phyloP scores from a whole-genome alignment of 1,140 invertebrate genomes.

The Grapholita molesta region DNA sequence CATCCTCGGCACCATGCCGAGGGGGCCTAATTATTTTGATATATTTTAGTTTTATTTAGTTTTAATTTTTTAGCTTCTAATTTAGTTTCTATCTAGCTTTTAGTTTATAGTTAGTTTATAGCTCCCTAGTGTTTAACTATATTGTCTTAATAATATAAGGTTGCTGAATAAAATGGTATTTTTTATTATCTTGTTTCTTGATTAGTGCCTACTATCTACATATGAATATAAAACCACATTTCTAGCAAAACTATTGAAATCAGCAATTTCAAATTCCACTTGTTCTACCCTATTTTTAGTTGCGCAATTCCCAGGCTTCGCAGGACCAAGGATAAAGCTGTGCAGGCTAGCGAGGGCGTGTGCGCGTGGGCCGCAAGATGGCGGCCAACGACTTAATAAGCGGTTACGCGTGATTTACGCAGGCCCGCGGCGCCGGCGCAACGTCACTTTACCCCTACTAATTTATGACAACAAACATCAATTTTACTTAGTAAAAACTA shows the following conservation, averaged over 20 bases:
- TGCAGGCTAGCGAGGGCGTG: conserved; percentile 52
- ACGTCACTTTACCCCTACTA: conserved; percentile 66
- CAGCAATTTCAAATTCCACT: not conserved
- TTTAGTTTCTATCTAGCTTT: too few species aligned
- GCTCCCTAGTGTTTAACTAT: too few species aligned
- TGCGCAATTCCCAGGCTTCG: not conserved
- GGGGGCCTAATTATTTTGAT: too few species aligned
- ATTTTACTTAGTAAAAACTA: conserved; percentile 57
- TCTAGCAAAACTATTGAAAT: not conserved
- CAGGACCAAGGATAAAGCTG: conserved; percentile 39
- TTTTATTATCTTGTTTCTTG: too few species aligned
- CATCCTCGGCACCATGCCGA: too few species aligned
- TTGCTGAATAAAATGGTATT: too few species aligned
- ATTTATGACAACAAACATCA: conserved; percentile 74
- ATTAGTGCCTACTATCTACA: too few species aligned
- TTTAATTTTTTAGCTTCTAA: too few species aligned
- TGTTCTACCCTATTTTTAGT: not conserved
- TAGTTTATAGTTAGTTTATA: too few species aligned
- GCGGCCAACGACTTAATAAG: conserved; percentile 74
- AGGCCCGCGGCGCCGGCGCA: conserved; percentile 70
- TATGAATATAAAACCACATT: too few species aligned
- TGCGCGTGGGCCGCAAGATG: conserved; percentile 69
- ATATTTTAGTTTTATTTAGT: too few species aligned
- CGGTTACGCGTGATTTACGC: conserved; percentile 71
- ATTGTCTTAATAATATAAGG: too few species aligned